Conservation (phyloP, 1,140 invertebrate species). For the Agraylea sexmaculata region DNA sequence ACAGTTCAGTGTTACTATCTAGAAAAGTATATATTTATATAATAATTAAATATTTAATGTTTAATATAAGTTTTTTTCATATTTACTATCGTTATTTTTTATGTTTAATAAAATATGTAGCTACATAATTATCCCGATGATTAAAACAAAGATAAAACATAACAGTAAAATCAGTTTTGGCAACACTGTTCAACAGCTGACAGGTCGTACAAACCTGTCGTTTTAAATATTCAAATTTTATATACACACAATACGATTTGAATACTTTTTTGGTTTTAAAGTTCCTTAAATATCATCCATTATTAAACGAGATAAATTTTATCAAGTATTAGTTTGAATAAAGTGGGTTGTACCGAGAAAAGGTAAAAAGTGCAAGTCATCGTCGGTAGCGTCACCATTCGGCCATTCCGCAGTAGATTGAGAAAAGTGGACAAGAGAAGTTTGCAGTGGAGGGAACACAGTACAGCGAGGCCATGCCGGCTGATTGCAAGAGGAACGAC, state of each 20-base stretch:
- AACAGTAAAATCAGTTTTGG: too few relatives aligned
- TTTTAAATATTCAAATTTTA: background rate
- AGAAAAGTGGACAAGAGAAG: background rate
- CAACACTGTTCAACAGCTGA: background rate
- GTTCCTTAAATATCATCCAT: background rate
- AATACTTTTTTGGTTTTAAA: too few relatives aligned
- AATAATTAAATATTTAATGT: too few relatives aligned
- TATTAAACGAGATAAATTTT: background rate
- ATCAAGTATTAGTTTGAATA: background rate
- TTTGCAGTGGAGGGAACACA: background rate
- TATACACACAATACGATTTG: constrained; percentile 4
- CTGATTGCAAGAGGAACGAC: too few relatives aligned
- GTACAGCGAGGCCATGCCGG: too few relatives aligned
- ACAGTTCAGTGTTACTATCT: background rate
- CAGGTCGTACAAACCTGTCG: background rate
- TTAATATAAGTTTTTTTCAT: too few relatives aligned
- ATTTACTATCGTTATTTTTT: too few relatives aligned
- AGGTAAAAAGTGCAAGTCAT: background rate
- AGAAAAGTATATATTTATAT: background rate
- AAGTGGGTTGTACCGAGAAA: background rate
- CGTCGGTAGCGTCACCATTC: background rate
- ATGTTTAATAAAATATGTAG: too few relatives aligned
- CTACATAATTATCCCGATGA: too few relatives aligned
- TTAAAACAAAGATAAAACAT: too few relatives aligned
- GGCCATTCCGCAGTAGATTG: background rate